These are phyloP conservation scores for Sphaerodactylus townsendi DNA, from an alignment of 2,113 vertebrate species.

Conservation along the genomic window DNA sequence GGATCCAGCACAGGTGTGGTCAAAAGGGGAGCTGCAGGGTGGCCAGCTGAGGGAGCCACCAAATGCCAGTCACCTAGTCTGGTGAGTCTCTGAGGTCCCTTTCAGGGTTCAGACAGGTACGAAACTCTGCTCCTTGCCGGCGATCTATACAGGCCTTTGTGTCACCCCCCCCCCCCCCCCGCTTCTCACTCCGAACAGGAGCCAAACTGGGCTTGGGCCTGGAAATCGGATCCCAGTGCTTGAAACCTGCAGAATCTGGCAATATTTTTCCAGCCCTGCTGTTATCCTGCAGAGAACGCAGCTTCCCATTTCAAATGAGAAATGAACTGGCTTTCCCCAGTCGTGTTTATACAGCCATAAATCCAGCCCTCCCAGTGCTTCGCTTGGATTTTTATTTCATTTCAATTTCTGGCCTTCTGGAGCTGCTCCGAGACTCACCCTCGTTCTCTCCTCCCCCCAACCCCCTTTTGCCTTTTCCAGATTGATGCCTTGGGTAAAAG, in stretches of 20 bases:
- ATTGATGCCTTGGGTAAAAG: constrained; percentile 97
- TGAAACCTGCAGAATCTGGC: no score
- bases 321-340: neutral
- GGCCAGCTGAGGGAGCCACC: neutral
- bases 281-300: neutral
- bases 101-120: neutral
- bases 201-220: neutral
- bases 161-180: no score
- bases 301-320: neutral
- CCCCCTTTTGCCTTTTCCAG: constrained; percentile 66
- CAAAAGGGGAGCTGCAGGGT: neutral
- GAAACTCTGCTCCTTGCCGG: neutral
- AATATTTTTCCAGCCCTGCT: neutral
- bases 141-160: neutral
- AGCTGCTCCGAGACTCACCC: constrained; percentile 33
- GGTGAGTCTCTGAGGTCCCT: neutral
- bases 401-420: neutral
- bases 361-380: neutral
- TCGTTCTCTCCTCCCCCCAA: constrained; percentile 23
- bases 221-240: no score
- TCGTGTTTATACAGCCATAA: constrained; percentile 23
- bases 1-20: no score
- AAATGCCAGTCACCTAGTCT: no score
- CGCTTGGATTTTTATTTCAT: no score
- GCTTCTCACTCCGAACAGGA: no score